Base-by-base conservation (phyloP, 1,140 invertebrate species). In the Temnothorax longispinosus region DNA sequence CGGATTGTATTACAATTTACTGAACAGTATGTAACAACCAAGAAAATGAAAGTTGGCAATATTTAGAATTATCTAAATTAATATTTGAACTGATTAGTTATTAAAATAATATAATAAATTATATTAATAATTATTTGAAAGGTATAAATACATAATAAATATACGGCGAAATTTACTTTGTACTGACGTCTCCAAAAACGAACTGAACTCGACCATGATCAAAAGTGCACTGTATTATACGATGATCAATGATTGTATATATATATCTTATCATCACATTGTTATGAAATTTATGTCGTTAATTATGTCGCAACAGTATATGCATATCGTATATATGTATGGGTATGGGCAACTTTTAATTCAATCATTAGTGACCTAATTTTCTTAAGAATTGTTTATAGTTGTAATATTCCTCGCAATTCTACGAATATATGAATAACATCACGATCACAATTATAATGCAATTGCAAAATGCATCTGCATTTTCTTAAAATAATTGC, bases 271-370 rank as follows among this genome's bases (percentile, higher is more conserved):
- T 87, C 81, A 54, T 87, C 50, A 62, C 21, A 32, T 13, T 18
- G 27, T 89, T 87, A 69, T 35, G 58, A 87, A 90, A 89, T 75
- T 62, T 41, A 52, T 18, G 10, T 21, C 32, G 52, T 64, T 71
- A 65, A 21, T 64, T n/a, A 27, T 89, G 88, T 85, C 41, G 89
- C 75, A 89, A 89, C 50, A 3, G 8, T 75, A 41, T 41, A 3
- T 27, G 27, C 1, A 27, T 5, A 21, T 32, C n/a, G n/a, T 35
- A n/a, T 38, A 47, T 67, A 32, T 52, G 3, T 11, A 56, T 50
- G 38, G 54, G 11, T 27, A 3, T 71, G 64, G 32, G 18, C n/a
- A 54, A 35, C 32, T 80, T 69, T 52, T 50, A 8, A 65, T 78
- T 67, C 35, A 69, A 80, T 69, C 6, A 71, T 50, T 65, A 65